Conservation (phyloP, 2,113 vertebrate genomes). For the Otis tarda region DNA sequence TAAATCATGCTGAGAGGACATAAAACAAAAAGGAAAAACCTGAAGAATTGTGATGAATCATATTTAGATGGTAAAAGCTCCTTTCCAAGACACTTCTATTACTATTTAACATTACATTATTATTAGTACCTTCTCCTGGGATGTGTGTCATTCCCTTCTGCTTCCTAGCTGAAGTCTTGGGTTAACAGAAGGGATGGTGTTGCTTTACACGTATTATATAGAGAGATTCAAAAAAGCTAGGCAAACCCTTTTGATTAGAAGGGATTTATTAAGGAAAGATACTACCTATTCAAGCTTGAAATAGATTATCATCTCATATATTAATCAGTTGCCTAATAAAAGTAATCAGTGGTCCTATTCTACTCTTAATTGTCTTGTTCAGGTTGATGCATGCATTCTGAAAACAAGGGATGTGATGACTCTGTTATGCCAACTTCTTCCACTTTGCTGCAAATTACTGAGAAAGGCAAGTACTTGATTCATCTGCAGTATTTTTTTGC, state of each 20-base stretch:
- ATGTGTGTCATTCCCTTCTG: neutral
- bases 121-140: neutral
- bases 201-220: neutral
- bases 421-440: constrained; percentile 83
- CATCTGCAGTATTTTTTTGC: neutral
- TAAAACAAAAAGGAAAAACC: neutral
- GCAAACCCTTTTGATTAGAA: neutral
- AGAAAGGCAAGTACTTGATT: constrained; percentile 79
- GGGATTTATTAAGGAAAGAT: neutral
- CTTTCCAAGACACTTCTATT: neutral
- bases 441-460: constrained; percentile 85
- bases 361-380: neutral
- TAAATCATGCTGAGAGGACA: neutral
- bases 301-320: neutral
- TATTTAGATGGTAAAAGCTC: neutral
- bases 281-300: neutral
- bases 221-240: neutral
- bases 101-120: neutral
- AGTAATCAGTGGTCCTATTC: neutral
- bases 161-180: neutral
- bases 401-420: constrained; percentile 84
- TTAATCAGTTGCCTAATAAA: neutral
- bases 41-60: neutral
- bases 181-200: neutral
- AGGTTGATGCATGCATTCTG: constrained; percentile 93